Conservation (phyloP, 2,888 invertebrate species). For the Epirrita christyi region DNA sequence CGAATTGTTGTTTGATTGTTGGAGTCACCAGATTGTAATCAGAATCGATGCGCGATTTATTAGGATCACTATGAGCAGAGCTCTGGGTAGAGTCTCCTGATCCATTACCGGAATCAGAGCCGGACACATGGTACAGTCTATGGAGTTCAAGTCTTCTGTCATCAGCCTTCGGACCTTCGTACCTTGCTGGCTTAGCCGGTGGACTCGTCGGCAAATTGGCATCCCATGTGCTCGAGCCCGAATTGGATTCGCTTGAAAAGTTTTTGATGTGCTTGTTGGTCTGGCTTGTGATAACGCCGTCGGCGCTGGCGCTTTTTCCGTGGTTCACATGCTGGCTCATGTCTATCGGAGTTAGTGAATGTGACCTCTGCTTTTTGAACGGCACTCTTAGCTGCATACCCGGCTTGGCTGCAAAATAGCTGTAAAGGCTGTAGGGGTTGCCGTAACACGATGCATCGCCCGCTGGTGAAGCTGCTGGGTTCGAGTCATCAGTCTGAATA, state of each 20-base stretch:
- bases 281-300: conserved; percentile 86
- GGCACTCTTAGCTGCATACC: conserved; percentile 71
- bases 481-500: conserved; percentile 69
- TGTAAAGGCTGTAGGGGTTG: conserved; percentile 80
- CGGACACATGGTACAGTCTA: conserved; percentile 90
- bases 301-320: conserved; percentile 89
- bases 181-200: conserved; percentile 83
- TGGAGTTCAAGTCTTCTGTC: conserved; percentile 87
- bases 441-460: conserved; percentile 62
- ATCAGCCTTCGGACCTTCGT: conserved; percentile 83
- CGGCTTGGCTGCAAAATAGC: conserved; percentile 74
- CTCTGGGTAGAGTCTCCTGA: conserved; percentile 93
- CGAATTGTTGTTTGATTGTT: conserved; percentile 88
- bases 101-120: conserved; percentile 95
- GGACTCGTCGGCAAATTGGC: conserved; percentile 84
- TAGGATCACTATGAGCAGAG: conserved; percentile 87
- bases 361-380: conserved; percentile 88
- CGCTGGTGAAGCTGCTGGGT: conserved; percentile 60
- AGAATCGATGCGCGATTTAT: conserved; percentile 84
- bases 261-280: conserved; percentile 68
- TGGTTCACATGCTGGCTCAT: conserved; percentile 74
- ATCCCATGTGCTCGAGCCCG: conserved; percentile 80
- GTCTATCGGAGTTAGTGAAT: conserved; percentile 89
- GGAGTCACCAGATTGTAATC: conserved; percentile 86
- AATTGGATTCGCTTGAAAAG: conserved; percentile 79